phyloP scores from a whole-genome alignment of 2,797 vertebrate species.

The Anguilla pacifica region DNA sequence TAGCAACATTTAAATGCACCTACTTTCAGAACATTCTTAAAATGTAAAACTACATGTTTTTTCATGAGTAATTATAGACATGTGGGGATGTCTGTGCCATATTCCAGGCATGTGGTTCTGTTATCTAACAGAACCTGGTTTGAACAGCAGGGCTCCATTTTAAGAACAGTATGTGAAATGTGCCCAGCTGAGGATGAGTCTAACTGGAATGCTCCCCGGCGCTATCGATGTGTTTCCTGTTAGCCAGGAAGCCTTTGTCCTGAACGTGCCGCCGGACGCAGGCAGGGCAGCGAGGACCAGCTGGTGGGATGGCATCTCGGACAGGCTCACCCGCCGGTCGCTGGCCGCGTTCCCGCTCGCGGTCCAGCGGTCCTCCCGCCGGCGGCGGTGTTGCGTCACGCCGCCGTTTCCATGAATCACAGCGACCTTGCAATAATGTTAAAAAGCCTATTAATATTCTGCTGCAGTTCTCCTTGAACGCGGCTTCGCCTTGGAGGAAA shows the following conservation, averaged over 20 bases:
- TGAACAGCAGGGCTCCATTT: neutral
- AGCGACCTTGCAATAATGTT: constrained; percentile 4
- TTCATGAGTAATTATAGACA: neutral
- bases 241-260: neutral
- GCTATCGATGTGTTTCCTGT: neutral
- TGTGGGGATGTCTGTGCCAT: neutral
- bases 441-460: constrained; percentile 6
- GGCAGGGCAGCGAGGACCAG: neutral
- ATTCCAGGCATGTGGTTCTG: neutral
- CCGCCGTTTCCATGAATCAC: neutral
- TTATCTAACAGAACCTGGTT: neutral
- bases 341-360: neutral
- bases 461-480: neutral
- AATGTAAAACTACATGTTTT: neutral
- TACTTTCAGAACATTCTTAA: neutral
- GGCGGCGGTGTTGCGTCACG: neutral
- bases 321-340: neutral
- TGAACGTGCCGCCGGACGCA: neutral
- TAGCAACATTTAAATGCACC: neutral
- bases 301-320: neutral
- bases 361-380: neutral
- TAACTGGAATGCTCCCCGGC: neutral
- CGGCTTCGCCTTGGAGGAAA: neutral
- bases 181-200: neutral
- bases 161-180: neutral